Conservation (phyloP, 2,113 vertebrate species). For the Antigone vipio region DNA sequence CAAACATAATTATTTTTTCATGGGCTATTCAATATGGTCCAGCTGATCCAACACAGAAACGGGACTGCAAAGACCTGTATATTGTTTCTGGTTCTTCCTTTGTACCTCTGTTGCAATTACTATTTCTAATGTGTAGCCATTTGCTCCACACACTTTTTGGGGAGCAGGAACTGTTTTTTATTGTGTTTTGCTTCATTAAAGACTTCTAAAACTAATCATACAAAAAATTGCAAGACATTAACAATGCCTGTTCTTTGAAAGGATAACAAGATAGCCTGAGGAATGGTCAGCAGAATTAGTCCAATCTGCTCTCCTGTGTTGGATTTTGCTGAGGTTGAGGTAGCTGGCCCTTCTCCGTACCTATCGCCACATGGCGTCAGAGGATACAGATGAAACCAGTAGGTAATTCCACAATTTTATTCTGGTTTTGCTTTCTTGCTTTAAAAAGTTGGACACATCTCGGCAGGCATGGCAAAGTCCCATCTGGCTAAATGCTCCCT, state of each 20-base stretch:
- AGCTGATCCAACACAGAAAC: not conserved
- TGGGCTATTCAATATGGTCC: not conserved
- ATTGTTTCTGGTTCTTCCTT: not conserved
- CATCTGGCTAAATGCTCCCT: not conserved
- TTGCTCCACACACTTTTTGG: not conserved
- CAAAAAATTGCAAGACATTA: not conserved
- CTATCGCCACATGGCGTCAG: fast-evolving
- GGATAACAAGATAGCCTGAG: not conserved
- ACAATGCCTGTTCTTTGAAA: not conserved
- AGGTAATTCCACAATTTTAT: not conserved
- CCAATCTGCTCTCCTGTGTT: not conserved
- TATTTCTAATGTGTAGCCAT: not conserved
- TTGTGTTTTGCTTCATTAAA: not conserved
- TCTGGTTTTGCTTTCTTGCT: not conserved
- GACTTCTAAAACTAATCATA: not conserved
- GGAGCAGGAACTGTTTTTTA: not conserved
- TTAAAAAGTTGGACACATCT: not conserved
- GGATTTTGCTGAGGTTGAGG: not conserved
- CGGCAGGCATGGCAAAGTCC: not conserved
- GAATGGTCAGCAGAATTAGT: not conserved
- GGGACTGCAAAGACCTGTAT: not conserved
- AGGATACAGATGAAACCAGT: not conserved
- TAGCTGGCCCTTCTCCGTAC: not conserved
- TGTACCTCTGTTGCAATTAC: not conserved
- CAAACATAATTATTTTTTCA: conserved; percentile 4